Evolutionary conservation across 2,113 vertebrate genomes (phyloP), one percentile per base, ranked within the genome.

Genomic region (Pangasianodon hypophthalmus): DNA sequence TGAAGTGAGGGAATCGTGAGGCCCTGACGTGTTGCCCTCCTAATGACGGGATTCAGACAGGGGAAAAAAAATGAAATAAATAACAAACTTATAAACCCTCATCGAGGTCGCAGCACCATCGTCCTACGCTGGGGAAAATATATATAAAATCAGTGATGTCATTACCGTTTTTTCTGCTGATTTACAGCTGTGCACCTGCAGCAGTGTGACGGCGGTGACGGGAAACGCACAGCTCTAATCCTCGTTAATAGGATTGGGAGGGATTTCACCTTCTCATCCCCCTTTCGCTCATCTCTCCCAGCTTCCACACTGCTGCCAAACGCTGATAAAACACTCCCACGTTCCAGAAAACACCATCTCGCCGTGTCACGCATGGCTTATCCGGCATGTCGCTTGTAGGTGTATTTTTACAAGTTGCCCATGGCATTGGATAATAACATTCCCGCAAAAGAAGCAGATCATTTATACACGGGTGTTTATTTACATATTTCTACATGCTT

Each of bases 211-310:
- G 91, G 91, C 90, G 93, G 88, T 92, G 92, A 60, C 82, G 93
- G 92, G 93, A 88, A 94, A 94, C 88, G 86, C 82, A 7, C 37
- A 84, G 90, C 62, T 93, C 93, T 96, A 96, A 96, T 96, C 95
- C 96, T 92, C 90, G 91, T 93, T 96, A 96, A 96, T 96, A 96
- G 95, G 96, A 96, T 96, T 96, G 95, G 93, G 96, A 95, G 93
- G 95, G 95, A 95, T 95, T 96, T 95, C 94, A 95, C 94, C 94
- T 94, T 94, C 94, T 94, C 94, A 91, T 93, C 93, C 94, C 93
- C 93, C 93, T 93, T 95, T 91, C 93, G 90, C 77, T 94, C 93
- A 94, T 94, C 91, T 94, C 93, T 88, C 88, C 82, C 62, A 91
- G 94, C 94, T 93, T 92, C 91, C 16, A 88, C 92, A 93, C 94